Percentiles rank a stretch among this genome's conserved stretches.
Evolutionary conservation across 2,888 invertebrate genomes (phyloP).

Genomic region (Lingula anatina): DNA sequence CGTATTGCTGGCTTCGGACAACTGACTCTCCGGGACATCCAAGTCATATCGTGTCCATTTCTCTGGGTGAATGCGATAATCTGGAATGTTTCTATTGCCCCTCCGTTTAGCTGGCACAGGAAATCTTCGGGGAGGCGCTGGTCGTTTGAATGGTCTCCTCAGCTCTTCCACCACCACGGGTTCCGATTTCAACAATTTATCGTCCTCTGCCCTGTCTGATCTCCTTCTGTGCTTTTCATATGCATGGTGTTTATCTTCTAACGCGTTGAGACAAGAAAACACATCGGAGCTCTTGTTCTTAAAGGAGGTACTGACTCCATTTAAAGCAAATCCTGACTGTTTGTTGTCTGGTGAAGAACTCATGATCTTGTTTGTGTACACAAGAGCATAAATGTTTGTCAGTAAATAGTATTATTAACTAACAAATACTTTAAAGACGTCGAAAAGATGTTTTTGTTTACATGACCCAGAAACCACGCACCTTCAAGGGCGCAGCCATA

Average conservation of each 20-base stretch:
- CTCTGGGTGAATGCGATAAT: conserved; percentile 68
- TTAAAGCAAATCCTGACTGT: no score
- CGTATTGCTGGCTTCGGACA: conserved; percentile 73
- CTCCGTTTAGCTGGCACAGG: no score
- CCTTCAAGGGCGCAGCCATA: not conserved
- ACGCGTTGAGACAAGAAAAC: conserved; percentile 20
- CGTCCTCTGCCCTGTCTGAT: conserved; percentile 9
- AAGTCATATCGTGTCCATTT: conserved; percentile 78
- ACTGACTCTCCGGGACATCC: conserved; percentile 70
- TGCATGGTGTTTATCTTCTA: conserved; percentile 28
- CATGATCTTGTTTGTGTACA: no score
- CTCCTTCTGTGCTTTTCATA: conserved; percentile 17
- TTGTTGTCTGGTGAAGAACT: no score
- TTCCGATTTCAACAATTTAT: conserved; percentile 10
- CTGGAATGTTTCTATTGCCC: conserved; percentile 19
- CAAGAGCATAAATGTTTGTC: no score
- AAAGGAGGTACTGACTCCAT: conserved; percentile 10
- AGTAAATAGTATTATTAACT: no score
- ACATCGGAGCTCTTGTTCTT: conserved; percentile 21
- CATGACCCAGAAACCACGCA: no score
- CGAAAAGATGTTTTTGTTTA: no score
- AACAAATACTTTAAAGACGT: no score
- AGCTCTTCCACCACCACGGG: not conserved
- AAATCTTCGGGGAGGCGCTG: no score
- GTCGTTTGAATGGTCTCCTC: conserved; percentile 6